Percentiles rank a stretch among this genome's conserved stretches.
Evolutionary conservation across 2,113 vertebrate species (phyloP).

Genomic region (Tretioscincus oriximinensis): DNA sequence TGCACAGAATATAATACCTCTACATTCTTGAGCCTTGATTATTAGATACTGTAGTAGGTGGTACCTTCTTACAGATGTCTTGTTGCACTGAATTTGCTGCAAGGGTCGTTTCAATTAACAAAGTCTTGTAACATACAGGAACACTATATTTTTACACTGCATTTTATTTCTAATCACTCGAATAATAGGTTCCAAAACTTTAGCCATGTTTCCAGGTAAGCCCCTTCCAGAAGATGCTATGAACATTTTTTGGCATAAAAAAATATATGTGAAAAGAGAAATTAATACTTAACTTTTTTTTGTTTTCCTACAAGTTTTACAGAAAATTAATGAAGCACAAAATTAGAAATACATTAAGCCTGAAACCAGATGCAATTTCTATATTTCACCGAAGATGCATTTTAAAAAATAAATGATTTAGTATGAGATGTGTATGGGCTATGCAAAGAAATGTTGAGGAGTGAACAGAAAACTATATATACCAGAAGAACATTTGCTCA

Average conservation of each 20-base stretch:
- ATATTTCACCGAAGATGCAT: conserved; percentile 45
- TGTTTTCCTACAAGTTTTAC: not conserved
- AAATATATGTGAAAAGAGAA: not conserved
- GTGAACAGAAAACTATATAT: not conserved
- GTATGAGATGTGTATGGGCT: conserved; percentile 6
- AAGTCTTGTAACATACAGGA: conserved; percentile 54
- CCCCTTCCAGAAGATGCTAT: conserved; percentile 25
- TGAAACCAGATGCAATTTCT: conserved; percentile 35
- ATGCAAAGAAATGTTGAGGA: conserved; percentile 1
- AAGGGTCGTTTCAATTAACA: conserved; percentile 63
- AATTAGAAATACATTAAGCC: not conserved
- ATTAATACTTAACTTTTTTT: not conserved
- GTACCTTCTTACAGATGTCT: conserved; percentile 63
- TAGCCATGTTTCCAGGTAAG: conserved; percentile 30
- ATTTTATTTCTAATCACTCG: conserved; percentile 58
- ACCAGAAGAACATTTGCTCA: not conserved
- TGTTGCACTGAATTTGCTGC: conserved; percentile 75
- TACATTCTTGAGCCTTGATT: conserved; percentile 75
- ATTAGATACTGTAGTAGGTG: conserved; percentile 54
- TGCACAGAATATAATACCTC: conserved; percentile 76
- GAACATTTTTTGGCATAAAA: conserved; percentile 16
- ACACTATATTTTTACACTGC: conserved; percentile 59
- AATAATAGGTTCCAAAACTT: conserved; percentile 43
- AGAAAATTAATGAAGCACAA: conserved; percentile 24
- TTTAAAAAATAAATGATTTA: conserved; percentile 39